Conservation (phyloP, 2,113 vertebrate genomes). For the Cnemophilus loriae region DNA sequence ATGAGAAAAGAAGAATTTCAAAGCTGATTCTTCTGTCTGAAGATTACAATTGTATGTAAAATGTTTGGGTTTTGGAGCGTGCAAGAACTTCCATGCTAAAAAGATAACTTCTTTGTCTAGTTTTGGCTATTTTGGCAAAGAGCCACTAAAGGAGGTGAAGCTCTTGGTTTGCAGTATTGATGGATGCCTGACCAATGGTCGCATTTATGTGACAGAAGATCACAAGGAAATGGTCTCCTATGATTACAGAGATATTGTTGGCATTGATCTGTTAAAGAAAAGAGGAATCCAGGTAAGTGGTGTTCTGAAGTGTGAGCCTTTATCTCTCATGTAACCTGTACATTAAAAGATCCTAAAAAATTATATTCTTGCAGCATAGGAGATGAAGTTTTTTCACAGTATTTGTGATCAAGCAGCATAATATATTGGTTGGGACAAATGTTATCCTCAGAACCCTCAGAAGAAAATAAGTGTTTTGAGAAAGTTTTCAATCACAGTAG, state of each 20-base stretch:
- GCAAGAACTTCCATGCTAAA: background rate
- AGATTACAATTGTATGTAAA: background rate
- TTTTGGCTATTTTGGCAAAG: constrained; percentile 89
- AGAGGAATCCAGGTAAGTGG: constrained; percentile 80
- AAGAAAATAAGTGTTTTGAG: background rate
- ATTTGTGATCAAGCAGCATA: background rate
- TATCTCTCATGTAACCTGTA: background rate
- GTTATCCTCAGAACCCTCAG: background rate
- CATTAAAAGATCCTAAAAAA: background rate
- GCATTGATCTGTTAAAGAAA: constrained; percentile 76
- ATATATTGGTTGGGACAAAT: background rate
- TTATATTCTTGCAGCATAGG: background rate
- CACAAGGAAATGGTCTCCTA: constrained; percentile 83
- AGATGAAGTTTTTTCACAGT: background rate
- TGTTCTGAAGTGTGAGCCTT: background rate
- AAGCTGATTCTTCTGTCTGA: background rate
- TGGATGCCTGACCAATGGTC: constrained; percentile 86
- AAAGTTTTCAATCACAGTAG: background rate
- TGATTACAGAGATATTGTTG: constrained; percentile 75
- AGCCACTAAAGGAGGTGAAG: constrained; percentile 76
- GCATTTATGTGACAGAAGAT: constrained; percentile 75
- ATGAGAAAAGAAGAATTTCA: background rate
- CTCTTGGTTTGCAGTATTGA: constrained; percentile 85
- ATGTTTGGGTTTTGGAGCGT: background rate
- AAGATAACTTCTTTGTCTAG: constrained; percentile 70